A percentile compares a stretch with the other conserved stretches of the same genome.
phyloP scores from a whole-genome alignment of 2,113 vertebrate genomes.

The Eleginops maclovinus region DNA sequence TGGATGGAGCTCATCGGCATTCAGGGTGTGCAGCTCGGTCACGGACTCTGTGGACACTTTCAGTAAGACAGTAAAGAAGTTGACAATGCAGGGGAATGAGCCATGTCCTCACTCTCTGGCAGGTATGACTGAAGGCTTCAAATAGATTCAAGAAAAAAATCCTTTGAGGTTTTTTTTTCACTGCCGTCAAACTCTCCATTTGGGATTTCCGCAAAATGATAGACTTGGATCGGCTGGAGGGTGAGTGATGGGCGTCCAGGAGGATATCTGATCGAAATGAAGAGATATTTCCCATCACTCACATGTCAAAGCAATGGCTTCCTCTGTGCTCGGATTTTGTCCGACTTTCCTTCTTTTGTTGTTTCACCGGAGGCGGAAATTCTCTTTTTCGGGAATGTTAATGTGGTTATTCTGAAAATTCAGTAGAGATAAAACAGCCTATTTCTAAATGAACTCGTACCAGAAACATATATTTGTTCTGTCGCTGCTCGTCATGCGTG shows the following conservation, averaged over 20 bases:
- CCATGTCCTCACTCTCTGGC: slow-evolving; percentile 29
- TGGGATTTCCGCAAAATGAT: slow-evolving; percentile 29
- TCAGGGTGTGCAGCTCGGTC: slow-evolving; percentile 55
- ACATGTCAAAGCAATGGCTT: slow-evolving; percentile 14
- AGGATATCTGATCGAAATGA: slow-evolving; percentile 25
- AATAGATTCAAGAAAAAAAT: slow-evolving; percentile 4
- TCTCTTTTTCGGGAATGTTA: neutral
- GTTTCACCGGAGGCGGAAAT: slow-evolving; percentile 5
- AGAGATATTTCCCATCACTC: slow-evolving; percentile 38
- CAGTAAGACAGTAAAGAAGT: slow-evolving; percentile 29
- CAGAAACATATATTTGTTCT: neutral
- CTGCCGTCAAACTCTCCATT: slow-evolving; percentile 31
- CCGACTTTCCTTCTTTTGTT: neutral
- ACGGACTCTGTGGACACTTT: slow-evolving; percentile 40
- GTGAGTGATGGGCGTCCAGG: slow-evolving; percentile 51
- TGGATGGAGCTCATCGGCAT: slow-evolving; percentile 76
- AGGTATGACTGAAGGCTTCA: slow-evolving; percentile 11
- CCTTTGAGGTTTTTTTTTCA: slow-evolving; percentile 3
- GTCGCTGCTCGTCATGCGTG: neutral
- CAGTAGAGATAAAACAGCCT: neutral
- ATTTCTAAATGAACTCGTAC: neutral
- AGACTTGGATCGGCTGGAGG: slow-evolving; percentile 20
- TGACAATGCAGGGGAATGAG: slow-evolving; percentile 56
- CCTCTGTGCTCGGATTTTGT: neutral
- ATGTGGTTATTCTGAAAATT: neutral